These are phyloP conservation scores for Otolemur garnettii DNA, from an alignment of 2,113 vertebrate genomes.

Conservation along the genomic window DNA sequence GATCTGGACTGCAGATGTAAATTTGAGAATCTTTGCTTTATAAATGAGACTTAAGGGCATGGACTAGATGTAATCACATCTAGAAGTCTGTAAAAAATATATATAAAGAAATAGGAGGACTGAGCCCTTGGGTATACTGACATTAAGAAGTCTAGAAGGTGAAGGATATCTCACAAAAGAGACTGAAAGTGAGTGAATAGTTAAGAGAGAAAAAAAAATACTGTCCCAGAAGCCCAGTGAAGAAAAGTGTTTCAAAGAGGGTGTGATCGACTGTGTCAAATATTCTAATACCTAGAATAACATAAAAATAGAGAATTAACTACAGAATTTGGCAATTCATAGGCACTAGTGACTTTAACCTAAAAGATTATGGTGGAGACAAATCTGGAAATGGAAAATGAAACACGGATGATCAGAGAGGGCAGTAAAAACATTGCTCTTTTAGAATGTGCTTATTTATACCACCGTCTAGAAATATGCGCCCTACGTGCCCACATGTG, in stretches of 20 bases:
- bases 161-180: not conserved
- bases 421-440: not conserved
- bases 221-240: not conserved
- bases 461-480: not conserved
- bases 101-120: not conserved
- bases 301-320: not conserved
- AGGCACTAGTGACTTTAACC: not conserved
- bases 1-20: not conserved
- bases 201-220: not conserved
- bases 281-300: not conserved
- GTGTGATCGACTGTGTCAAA: not conserved
- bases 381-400: not conserved
- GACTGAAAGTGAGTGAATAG: not conserved
- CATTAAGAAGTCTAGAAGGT: not conserved
- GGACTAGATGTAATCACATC: not conserved
- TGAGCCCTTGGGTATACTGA: not conserved
- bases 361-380: not conserved
- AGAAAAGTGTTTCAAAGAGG: constrained; percentile 13
- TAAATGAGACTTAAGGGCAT: not conserved
- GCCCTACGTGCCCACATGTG: not conserved
- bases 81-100: not conserved
- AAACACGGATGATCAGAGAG: not conserved
- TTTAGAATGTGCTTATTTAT: not conserved
- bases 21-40: not conserved
- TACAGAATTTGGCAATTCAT: not conserved